These are phyloP conservation scores for Pimephales promelas DNA, from an alignment of 2,113 vertebrate genomes.

Conservation along the genomic window DNA sequence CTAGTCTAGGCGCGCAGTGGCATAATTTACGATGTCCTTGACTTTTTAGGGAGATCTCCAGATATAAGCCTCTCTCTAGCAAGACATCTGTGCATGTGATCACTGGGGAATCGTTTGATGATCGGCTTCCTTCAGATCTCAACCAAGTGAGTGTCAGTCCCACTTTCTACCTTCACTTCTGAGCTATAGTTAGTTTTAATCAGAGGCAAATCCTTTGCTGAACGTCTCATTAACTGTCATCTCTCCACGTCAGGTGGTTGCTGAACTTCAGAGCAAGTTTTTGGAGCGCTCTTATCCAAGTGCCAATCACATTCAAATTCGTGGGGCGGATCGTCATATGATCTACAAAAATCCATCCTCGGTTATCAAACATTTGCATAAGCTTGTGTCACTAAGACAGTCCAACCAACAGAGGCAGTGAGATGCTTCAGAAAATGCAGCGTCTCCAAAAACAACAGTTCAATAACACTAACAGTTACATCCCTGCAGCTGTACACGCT, in stretches of 20 bases:
- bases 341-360: constrained; percentile 78
- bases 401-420: constrained; percentile 70
- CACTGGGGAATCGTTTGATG: constrained; percentile 75
- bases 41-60: constrained; percentile 73
- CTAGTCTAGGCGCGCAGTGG: background rate
- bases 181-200: background rate
- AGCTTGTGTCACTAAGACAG: constrained; percentile 75
- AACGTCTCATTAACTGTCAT: constrained; percentile 9
- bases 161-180: background rate
- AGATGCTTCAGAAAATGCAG: constrained; percentile 40
- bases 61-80: constrained; percentile 76
- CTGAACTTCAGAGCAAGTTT: constrained; percentile 75
- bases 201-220: constrained; percentile 38
- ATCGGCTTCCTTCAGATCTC: constrained; percentile 72
- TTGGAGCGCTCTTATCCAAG: constrained; percentile 75
- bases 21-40: constrained; percentile 6
- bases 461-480: background rate
- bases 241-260: constrained; percentile 69
- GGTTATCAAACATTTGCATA: constrained; percentile 76
- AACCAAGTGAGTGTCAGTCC: constrained; percentile 71
- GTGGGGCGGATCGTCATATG: constrained; percentile 76
- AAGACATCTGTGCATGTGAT: constrained; percentile 75
- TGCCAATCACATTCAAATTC: constrained; percentile 75
- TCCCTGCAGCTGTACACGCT: constrained; percentile 11
- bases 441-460: background rate